These are phyloP conservation scores for Triops cancriformis DNA, from an alignment of 1,140 invertebrate species.

Conservation along the genomic window DNA sequence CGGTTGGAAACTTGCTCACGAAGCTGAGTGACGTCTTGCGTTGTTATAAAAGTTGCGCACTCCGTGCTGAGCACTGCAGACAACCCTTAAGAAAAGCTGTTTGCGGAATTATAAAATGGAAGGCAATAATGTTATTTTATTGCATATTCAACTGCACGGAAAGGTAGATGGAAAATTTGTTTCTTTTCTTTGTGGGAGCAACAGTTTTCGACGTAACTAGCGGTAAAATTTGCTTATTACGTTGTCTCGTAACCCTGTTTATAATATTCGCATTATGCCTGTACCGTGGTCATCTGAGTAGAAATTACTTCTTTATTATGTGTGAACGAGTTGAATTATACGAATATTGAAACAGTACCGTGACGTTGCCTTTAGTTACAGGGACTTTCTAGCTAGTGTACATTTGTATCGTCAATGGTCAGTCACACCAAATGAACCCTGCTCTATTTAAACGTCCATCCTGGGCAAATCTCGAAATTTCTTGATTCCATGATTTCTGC, in stretches of 20 bases:
- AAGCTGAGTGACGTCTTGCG: background rate
- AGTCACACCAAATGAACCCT: background rate
- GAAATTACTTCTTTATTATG: background rate
- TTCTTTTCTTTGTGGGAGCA: background rate
- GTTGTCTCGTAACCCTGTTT: too few species aligned
- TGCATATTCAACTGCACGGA: background rate
- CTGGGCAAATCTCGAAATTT: background rate
- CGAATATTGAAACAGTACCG: background rate
- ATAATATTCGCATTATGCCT: too few species aligned
- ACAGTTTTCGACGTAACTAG: too few species aligned
- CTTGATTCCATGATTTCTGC: background rate
- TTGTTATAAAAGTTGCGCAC: background rate
- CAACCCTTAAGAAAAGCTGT: background rate
- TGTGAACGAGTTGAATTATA: conserved; percentile 10
- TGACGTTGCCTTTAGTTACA: background rate
- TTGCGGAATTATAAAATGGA: background rate
- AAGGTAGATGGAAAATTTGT: background rate
- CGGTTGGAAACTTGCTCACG: background rate
- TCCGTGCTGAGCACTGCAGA: background rate
- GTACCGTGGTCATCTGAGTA: too few species aligned
- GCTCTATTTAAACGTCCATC: background rate
- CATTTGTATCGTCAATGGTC: background rate
- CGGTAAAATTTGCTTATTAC: too few species aligned
- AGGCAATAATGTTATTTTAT: background rate
- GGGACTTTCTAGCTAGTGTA: background rate